phyloP scores from a whole-genome alignment of 2,797 vertebrate species.

The Microctenopoma lineatum region DNA sequence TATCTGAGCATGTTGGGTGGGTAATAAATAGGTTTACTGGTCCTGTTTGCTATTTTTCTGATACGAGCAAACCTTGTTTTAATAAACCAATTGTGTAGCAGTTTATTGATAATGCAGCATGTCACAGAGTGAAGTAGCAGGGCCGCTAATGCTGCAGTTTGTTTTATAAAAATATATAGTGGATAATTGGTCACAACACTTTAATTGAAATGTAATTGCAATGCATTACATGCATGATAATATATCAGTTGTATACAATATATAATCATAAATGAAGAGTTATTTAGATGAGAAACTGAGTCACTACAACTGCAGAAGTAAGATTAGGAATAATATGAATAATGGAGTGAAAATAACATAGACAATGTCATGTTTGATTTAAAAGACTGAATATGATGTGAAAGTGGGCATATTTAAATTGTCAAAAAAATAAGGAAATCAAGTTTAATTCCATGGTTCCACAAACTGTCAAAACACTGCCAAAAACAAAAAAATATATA shows the following conservation, averaged over 20 bases:
- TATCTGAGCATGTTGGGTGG: conserved; percentile 34
- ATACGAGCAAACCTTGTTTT: conserved; percentile 33
- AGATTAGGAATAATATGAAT: neutral
- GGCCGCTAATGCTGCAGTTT: conserved; percentile 10
- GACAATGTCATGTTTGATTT: neutral
- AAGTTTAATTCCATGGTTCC: neutral
- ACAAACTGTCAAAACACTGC: neutral
- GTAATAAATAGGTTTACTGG: conserved; percentile 57
- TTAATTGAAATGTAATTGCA: neutral
- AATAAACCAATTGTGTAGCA: conserved; percentile 43
- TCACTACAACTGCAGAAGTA: neutral
- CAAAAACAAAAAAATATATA: neutral
- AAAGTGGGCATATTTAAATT: neutral
- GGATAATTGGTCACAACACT: conserved; percentile 7
- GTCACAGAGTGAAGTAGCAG: conserved; percentile 15
- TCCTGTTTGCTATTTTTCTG: conserved; percentile 47
- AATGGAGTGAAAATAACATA: conserved; percentile 2
- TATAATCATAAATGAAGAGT: neutral
- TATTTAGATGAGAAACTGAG: neutral
- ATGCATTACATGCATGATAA: neutral
- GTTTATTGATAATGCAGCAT: conserved; percentile 48
- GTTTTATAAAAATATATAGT: conserved; percentile 40
- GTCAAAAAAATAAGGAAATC: neutral
- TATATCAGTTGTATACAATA: conserved; percentile 11
- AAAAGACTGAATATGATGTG: neutral